These are phyloP conservation scores for Panzeria rudis DNA, from an alignment of 2,888 invertebrate species.

Conservation along the genomic window DNA sequence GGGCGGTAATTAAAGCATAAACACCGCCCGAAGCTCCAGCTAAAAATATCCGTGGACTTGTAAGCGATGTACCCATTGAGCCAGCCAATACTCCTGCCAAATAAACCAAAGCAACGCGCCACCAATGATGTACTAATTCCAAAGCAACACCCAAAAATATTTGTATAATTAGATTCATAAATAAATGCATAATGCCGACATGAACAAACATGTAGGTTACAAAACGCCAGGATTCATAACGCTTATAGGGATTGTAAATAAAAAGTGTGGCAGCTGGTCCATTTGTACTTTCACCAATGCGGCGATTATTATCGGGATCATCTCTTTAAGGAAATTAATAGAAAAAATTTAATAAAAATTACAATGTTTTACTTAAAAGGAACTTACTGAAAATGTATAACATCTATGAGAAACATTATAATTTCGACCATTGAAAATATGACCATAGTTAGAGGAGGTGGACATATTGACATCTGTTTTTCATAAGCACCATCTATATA, in stretches of 20 bases:
- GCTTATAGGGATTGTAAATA: slow-evolving; percentile 93
- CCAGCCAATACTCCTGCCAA: slow-evolving; percentile 93
- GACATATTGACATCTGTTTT: slow-evolving; percentile 96
- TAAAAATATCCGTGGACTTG: slow-evolving; percentile 91
- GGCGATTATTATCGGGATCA: slow-evolving; percentile 81
- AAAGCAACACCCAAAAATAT: slow-evolving; percentile 96
- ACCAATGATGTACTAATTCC: slow-evolving; percentile 98
- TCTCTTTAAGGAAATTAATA: slow-evolving; percentile 76
- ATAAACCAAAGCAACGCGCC: slow-evolving; percentile 94
- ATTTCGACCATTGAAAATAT: slow-evolving; percentile 95
- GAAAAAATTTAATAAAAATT: not conserved
- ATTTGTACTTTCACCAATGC: slow-evolving; percentile 84
- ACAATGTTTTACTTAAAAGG: not conserved
- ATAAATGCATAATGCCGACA: slow-evolving; percentile 93
- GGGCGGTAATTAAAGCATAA: slow-evolving; percentile 96
- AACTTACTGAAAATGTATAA: slow-evolving; percentile 82
- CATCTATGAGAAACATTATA: slow-evolving; percentile 86
- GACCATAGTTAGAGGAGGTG: slow-evolving; percentile 96
- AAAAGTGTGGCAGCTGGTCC: slow-evolving; percentile 92
- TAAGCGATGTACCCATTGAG: slow-evolving; percentile 91
- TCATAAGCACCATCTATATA: slow-evolving; percentile 90
- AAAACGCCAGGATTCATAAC: slow-evolving; percentile 96
- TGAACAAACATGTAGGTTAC: slow-evolving; percentile 98
- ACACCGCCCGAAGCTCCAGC: slow-evolving; percentile 98
- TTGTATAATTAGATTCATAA: slow-evolving; percentile 96